phyloP scores from a whole-genome alignment of 2,113 vertebrate species.

The Heteronetta atricapilla region DNA sequence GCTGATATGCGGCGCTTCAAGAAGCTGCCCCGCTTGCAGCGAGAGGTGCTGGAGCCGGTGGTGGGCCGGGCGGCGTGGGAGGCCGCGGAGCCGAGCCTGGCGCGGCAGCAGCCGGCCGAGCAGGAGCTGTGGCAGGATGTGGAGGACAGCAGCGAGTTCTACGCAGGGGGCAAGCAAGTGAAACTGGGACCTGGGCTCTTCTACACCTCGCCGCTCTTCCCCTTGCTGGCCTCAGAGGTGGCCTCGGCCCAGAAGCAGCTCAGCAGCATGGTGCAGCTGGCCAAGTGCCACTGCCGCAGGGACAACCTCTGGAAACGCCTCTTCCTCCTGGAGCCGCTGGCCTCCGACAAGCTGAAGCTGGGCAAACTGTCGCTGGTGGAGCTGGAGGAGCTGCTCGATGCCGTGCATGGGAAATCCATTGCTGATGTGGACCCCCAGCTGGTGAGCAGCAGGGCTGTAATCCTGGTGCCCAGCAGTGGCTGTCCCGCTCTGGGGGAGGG shows the following conservation, averaged over 20 bases:
- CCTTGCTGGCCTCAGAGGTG: constrained; percentile 89
- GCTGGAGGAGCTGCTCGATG: constrained; percentile 92
- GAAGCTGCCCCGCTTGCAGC: constrained; percentile 88
- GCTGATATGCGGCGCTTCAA: constrained; percentile 93
- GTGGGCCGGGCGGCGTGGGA: constrained; percentile 66
- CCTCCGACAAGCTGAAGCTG: constrained; percentile 91
- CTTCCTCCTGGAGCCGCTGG: constrained; percentile 92
- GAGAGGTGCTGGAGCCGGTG: constrained; percentile 80
- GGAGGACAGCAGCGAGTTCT: constrained; percentile 76
- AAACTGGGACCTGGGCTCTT: constrained; percentile 75
- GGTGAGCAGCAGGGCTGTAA: constrained; percentile 76
- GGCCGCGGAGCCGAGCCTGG: constrained; percentile 21
- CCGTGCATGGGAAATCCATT: constrained; percentile 91
- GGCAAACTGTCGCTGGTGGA: constrained; percentile 89
- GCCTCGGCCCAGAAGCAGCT: constrained; percentile 86
- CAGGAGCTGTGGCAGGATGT: constrained; percentile 83
- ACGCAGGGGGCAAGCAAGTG: constrained; percentile 46
- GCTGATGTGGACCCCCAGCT: constrained; percentile 94
- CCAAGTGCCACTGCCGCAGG: constrained; percentile 94
- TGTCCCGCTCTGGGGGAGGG: not conserved
- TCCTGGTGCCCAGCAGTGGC: not conserved
- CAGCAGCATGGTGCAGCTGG: constrained; percentile 89
- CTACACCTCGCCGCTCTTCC: constrained; percentile 86
- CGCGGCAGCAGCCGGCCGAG: constrained; percentile 40
- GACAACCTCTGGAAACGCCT: constrained; percentile 97